phyloP scores from a whole-genome alignment of 2,888 invertebrate genomes.

The Cryptocephalus primarius region DNA sequence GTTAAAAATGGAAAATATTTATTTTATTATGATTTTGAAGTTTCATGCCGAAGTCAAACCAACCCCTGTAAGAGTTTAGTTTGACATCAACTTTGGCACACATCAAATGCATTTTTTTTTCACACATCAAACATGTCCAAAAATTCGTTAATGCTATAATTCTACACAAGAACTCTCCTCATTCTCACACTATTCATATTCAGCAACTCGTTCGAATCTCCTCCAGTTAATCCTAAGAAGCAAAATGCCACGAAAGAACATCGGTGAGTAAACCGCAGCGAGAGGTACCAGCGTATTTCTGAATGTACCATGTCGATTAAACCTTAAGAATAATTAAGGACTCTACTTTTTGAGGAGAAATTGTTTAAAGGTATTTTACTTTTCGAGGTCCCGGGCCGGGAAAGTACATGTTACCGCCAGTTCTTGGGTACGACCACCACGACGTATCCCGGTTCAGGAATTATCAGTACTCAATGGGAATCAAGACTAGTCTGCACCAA shows the following conservation, averaged over 20 bases:
- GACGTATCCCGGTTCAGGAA: slow-evolving; percentile 50
- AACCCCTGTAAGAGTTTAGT: too few species aligned
- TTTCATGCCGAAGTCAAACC: too few species aligned
- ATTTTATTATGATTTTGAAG: too few species aligned
- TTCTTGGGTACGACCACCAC: slow-evolving; percentile 49
- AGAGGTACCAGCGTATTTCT: too few species aligned
- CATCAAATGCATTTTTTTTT: too few species aligned
- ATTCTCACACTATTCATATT: too few species aligned
- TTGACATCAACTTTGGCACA: too few species aligned
- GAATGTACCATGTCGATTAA: background rate
- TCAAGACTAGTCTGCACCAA: slow-evolving; percentile 20
- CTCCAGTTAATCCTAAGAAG: background rate
- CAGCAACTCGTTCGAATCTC: too few species aligned
- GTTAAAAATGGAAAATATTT: too few species aligned
- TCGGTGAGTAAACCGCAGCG: background rate
- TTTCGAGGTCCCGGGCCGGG: slow-evolving; percentile 55
- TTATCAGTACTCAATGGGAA: slow-evolving; percentile 54
- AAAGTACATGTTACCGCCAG: slow-evolving; percentile 50
- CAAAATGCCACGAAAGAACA: background rate
- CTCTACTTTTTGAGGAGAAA: background rate
- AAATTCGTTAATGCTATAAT: too few species aligned
- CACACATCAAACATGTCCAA: too few species aligned
- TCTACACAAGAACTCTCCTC: too few species aligned
- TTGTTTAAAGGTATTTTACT: background rate
- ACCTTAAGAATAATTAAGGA: background rate